Evolutionary conservation across 2,888 invertebrate species (phyloP).

Genomic region (Monoplex corrugatus): DNA sequence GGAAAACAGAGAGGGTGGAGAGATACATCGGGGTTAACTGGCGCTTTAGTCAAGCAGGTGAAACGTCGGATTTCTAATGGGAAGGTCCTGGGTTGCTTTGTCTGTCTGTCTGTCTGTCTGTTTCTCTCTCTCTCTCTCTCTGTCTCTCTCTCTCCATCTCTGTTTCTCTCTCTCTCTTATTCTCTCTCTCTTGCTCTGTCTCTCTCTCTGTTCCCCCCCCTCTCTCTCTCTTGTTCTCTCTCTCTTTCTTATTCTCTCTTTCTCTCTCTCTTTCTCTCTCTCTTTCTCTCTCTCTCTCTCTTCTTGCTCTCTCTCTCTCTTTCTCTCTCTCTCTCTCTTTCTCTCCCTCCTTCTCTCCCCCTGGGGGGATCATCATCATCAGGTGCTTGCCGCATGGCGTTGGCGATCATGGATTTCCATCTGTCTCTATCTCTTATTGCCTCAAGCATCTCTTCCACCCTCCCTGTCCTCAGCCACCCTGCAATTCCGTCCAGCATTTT

Average conservation of each 20-base stretch:
- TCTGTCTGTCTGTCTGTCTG: not conserved
- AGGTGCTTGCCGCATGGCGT: no score
- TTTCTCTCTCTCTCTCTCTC: not conserved
- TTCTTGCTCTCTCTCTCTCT: conserved; percentile 23
- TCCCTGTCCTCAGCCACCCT: not conserved
- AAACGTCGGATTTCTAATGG: no score
- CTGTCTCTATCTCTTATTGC: not conserved
- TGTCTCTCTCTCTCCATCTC: not conserved
- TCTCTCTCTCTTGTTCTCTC: not conserved
- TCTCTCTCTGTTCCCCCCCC: not conserved
- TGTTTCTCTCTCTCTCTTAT: not conserved
- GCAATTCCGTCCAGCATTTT: no score
- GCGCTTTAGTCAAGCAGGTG: no score
- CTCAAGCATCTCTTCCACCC: not conserved
- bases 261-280: not conserved
- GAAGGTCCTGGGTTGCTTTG: no score
- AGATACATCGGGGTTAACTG: no score
- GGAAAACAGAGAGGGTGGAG: no score
- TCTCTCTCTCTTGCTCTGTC: not conserved
- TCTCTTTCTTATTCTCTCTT: not conserved
- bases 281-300: conserved; percentile 15
- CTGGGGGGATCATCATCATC: no score
- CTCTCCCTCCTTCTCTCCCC: not conserved
- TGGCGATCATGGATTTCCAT: no score
- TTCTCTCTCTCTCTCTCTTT: conserved; percentile 1